Evolutionary conservation across 1,140 invertebrate genomes (phyloP).

Genomic region (Panulirus ornatus): DNA sequence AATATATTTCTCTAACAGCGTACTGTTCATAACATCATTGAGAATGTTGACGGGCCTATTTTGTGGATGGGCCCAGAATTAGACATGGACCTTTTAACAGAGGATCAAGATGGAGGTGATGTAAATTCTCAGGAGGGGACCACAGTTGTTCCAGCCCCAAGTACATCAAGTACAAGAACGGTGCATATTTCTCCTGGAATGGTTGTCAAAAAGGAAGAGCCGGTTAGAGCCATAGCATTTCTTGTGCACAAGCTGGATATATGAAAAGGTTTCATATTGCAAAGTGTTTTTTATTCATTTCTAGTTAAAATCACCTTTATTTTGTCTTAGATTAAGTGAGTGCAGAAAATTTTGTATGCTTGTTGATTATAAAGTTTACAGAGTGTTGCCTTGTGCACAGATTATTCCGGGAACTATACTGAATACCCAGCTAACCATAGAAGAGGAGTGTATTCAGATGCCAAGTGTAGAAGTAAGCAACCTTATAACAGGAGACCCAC

Average conservation of each 20-base stretch:
- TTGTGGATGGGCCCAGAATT: slow-evolving; percentile 51
- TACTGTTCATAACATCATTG: slow-evolving; percentile 56
- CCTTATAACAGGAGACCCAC: slow-evolving; percentile 11
- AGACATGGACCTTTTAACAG: slow-evolving; percentile 31
- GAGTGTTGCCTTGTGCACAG: neutral
- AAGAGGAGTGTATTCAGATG: slow-evolving; percentile 34
- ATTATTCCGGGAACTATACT: slow-evolving; percentile 40
- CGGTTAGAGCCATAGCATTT: neutral
- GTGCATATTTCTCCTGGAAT: slow-evolving; percentile 26
- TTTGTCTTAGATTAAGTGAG: no score
- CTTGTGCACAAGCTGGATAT: no score
- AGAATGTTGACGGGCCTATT: slow-evolving; percentile 40
- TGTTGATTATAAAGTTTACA: no score
- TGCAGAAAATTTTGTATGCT: no score
- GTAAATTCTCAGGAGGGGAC: slow-evolving; percentile 17
- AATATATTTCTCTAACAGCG: slow-evolving; percentile 13
- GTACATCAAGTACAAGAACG: slow-evolving; percentile 33
- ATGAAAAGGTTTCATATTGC: no score
- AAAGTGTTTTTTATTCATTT: no score
- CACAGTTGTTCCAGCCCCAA: neutral
- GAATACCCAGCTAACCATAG: slow-evolving; percentile 27
- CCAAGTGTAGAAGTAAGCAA: slow-evolving; percentile 33
- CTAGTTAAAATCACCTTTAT: no score
- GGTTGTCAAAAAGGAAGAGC: slow-evolving; percentile 40
- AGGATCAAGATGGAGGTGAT: slow-evolving; percentile 50